phyloP scores from a whole-genome alignment of 2,113 vertebrate species.

The Lepus americanus region DNA sequence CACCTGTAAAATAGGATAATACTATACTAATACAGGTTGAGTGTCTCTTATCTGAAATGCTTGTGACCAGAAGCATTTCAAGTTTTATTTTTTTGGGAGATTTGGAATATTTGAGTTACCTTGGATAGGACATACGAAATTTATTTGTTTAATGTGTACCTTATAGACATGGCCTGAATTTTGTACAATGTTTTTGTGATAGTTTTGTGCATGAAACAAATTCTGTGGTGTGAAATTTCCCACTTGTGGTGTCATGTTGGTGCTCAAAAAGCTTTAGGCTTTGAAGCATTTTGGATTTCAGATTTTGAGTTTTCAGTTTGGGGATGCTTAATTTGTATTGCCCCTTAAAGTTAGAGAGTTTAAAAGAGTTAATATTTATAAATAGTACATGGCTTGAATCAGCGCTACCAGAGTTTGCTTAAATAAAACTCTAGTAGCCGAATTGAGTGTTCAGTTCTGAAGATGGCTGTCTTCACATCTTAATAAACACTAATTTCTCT shows the following conservation, averaged over 20 bases:
- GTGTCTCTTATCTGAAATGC: not conserved
- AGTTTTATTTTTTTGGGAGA: not conserved
- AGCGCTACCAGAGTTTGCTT: not conserved
- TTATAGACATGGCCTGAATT: not conserved
- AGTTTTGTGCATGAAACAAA: not conserved
- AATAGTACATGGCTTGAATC: not conserved
- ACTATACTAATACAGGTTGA: not conserved
- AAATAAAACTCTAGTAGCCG: slow-evolving; percentile 31
- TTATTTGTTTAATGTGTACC: not conserved
- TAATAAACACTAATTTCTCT: not conserved
- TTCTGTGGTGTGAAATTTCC: not conserved
- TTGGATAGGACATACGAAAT: not conserved
- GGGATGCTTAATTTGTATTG: not conserved
- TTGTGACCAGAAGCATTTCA: not conserved
- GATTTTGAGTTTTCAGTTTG: not conserved
- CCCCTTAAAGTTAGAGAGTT: not conserved
- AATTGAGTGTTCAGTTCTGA: slow-evolving; percentile 23
- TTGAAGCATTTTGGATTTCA: not conserved
- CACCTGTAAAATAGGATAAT: not conserved
- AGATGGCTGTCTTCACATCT: slow-evolving; percentile 31
- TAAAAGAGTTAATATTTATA: slow-evolving; percentile 8
- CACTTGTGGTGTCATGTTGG: not conserved
- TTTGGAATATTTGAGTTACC: not conserved
- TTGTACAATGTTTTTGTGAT: not conserved
- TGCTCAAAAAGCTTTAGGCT: not conserved